Conservation (phyloP, 2,888 invertebrate genomes). For the Stenichneumon culpator region DNA sequence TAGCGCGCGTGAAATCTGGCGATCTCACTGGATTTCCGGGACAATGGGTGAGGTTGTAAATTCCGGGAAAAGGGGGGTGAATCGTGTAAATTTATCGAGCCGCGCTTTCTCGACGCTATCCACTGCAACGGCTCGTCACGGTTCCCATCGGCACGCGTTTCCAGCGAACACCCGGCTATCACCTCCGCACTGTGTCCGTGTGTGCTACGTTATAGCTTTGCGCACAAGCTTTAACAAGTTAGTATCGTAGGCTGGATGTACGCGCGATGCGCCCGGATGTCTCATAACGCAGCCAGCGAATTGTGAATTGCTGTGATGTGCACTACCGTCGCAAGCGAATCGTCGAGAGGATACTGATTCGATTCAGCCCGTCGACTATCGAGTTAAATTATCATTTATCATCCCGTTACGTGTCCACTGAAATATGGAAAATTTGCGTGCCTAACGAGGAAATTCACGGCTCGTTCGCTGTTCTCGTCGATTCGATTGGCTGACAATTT, state of each 20-base stretch:
- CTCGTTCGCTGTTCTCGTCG: not conserved
- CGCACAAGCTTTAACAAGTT: slow-evolving; percentile 10
- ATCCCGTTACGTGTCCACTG: slow-evolving; percentile 12
- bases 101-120: slow-evolving; percentile 45
- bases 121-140: slow-evolving; percentile 55
- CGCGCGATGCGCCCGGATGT: slow-evolving; percentile 7
- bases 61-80: not conserved
- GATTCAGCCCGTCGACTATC: not conserved
- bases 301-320: slow-evolving; percentile 42
- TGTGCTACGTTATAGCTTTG: not conserved
- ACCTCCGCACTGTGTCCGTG: slow-evolving; percentile 2
- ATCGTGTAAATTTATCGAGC: slow-evolving; percentile 60
- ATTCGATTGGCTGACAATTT: not conserved
- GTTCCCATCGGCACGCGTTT: slow-evolving; percentile 48
- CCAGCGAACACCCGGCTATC: slow-evolving; percentile 38
- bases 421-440: slow-evolving; percentile 31
- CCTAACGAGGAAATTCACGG: slow-evolving; percentile 1
- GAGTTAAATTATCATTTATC: slow-evolving; percentile 14
- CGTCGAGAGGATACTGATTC: slow-evolving; percentile 59
- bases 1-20: slow-evolving; percentile 58
- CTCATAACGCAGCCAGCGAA: slow-evolving; percentile 33
- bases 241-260: slow-evolving; percentile 16
- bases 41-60: slow-evolving; percentile 28
- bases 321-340: slow-evolving; percentile 53
- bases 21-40: slow-evolving; percentile 60